Conservation (phyloP, 2,888 invertebrate genomes). For the Drosophila melanocephala region DNA sequence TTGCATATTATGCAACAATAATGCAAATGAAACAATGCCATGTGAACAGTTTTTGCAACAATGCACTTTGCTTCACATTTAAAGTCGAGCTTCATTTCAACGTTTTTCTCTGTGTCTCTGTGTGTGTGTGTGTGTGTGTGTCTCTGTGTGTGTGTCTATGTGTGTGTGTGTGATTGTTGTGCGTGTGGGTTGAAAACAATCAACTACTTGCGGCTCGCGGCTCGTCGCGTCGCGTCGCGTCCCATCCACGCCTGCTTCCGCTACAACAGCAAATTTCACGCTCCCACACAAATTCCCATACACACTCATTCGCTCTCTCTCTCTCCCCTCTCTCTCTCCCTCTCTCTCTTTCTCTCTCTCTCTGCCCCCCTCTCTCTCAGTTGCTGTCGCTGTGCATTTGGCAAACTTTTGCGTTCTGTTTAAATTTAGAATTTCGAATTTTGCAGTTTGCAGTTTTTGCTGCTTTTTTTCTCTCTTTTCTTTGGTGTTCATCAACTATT, state of each 20-base stretch:
- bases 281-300: constrained; percentile 28
- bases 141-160: background rate
- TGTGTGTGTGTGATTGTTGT: background rate
- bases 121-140: background rate
- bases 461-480: background rate
- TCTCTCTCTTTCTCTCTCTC: background rate
- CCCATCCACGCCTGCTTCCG: constrained; percentile 26
- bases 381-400: constrained; percentile 2
- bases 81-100: constrained; percentile 20
- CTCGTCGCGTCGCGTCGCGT: background rate
- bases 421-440: constrained; percentile 46
- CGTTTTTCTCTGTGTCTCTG: background rate
- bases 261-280: constrained; percentile 21
- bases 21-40: constrained; percentile 54
- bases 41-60: constrained; percentile 51
- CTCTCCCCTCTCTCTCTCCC: background rate
- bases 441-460: constrained; percentile 26
- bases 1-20: constrained; percentile 64
- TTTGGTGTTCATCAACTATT: background rate
- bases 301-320: constrained; percentile 1
- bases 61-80: constrained; percentile 22
- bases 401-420: constrained; percentile 40
- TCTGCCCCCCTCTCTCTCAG: background rate
- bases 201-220: constrained; percentile 9
- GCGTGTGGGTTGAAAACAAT: constrained; percentile 46